Base-by-base conservation (phyloP, 2,888 invertebrate genomes). In the Philhelius pedissequus region DNA sequence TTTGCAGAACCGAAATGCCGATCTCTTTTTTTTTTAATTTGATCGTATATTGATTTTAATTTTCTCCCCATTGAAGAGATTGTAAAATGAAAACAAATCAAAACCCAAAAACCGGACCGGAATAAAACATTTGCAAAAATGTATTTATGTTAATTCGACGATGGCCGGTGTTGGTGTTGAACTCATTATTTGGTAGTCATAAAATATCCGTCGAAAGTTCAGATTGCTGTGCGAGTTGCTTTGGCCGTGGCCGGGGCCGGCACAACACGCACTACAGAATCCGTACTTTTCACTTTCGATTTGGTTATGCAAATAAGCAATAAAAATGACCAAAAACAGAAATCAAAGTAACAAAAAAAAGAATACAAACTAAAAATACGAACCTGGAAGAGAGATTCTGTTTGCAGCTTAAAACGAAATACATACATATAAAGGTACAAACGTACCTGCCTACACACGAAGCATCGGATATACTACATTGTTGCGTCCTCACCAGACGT, bases 271-370 rank as follows among this genome's bases (percentile, higher is more conserved):
- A 64, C 40, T 40, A 30, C 15, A 20, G 60, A 66, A 25, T 64
- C 27, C 50, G 62, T 64, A 68, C 76, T 80, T 80, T 84, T 84
- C 84, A 84, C 84, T 84, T 84, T 84, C 84, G 84, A 80, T 84
- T 84, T 80, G 66, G 62, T 84, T 84, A 84, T 84, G 79, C 84
- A 84, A 84, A 84, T 84, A 60, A 58, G 62, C 52, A 71, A 66
- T 9, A 50, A 35, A 50, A 58, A 50, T 40, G 30, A 45, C 38
- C 32, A 18, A n/a, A 54, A 40, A 74, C 27, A 48, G 6, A 71
- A 58, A 13, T 43, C 22, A 32, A 48, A 9, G 30, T 52, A n/a
- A 32, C 1, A 43, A 15, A 50, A 22, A 43, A 69, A 30, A 35
- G n/a, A 38, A 38, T 9, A 40, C n/a, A 64, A 35, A 25, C n/a